Base-by-base conservation (phyloP, 2,113 vertebrate genomes). In the Chlamydotis undulata region DNA sequence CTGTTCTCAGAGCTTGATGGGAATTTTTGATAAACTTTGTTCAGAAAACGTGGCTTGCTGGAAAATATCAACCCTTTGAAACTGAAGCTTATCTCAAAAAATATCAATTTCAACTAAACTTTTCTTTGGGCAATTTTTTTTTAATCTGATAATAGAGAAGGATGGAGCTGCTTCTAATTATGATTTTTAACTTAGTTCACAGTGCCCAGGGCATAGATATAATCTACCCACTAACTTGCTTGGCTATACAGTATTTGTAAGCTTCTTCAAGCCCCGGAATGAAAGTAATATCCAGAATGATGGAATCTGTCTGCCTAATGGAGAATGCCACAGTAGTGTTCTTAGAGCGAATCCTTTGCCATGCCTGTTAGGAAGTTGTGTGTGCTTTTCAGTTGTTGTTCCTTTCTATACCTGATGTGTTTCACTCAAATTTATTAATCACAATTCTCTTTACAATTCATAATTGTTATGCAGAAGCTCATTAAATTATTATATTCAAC, bases 101-200 rank as follows among this genome's bases (percentile, higher is more conserved):
- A 47, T 29, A 77, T 39, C 31, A 19, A 3, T 77, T 86, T 80
- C 59, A 89, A 45, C 53, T 35, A 17, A 94, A 31, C 19, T 47
- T 83, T 50, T 83, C 15, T 31, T 6, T 39, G 67, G 45, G 10
- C 22, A 4, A 1, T 37, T 70, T 55, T 82, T 71, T 71, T 57
- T 71, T 57, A 19, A n/a, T 56, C 17, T 61, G 56, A 64, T 93
- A 29, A 64, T 49, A 55, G 10, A 86, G 55, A 47, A 25, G 31
- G 83, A 61, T 86, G 68, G 43, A 87, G 31, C 73, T 68, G 83
- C 96, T 94, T 78, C n/a, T 65, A 83, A 95, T 96, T 81, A 93
- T 60, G 81, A 81, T 94, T 89, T 76, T 87, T 65, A 84, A 78
- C 14, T 50, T 39, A 14, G 82, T 65, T 74, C 28, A 19, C 0